phyloP scores from a whole-genome alignment of 2,113 vertebrate species.

The Sapayoa aenigma region DNA sequence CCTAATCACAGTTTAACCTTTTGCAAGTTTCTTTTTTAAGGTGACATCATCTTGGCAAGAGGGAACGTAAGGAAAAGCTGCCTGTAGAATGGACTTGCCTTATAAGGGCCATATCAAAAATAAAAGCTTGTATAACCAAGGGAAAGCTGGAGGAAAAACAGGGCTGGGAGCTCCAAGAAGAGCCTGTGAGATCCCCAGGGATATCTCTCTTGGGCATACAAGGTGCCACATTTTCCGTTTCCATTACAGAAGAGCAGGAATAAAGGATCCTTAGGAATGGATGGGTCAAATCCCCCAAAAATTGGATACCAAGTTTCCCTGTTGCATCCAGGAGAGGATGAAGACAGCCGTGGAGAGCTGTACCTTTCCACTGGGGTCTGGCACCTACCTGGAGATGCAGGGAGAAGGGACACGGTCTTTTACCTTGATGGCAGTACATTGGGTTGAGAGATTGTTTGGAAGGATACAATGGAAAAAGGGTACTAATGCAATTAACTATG shows the following conservation, averaged over 20 bases:
- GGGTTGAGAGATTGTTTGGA: neutral
- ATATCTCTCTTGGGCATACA: neutral
- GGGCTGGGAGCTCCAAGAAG: neutral
- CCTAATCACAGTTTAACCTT: conserved; percentile 59
- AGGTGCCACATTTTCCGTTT: neutral
- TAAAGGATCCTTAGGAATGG: neutral
- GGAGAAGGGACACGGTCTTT: neutral
- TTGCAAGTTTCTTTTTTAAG: conserved; percentile 38
- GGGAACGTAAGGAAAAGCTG: conserved; percentile 45
- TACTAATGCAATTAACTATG: neutral
- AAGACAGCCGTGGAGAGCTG: neutral
- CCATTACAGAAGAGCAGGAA: neutral
- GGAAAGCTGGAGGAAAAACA: conserved; percentile 21
- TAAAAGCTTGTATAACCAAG: conserved; percentile 54
- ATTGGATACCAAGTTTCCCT: neutral
- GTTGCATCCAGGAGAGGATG: neutral
- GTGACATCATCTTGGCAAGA: conserved; percentile 71
- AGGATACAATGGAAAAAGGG: neutral
- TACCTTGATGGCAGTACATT: neutral
- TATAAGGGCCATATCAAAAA: conserved; percentile 74
- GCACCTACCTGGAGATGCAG: neutral
- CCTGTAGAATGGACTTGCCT: conserved; percentile 68
- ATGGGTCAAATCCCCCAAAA: neutral
- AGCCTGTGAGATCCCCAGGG: neutral
- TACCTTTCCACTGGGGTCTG: neutral